phyloP scores from a whole-genome alignment of 2,888 invertebrate species.

The Trichacis sp. region DNA sequence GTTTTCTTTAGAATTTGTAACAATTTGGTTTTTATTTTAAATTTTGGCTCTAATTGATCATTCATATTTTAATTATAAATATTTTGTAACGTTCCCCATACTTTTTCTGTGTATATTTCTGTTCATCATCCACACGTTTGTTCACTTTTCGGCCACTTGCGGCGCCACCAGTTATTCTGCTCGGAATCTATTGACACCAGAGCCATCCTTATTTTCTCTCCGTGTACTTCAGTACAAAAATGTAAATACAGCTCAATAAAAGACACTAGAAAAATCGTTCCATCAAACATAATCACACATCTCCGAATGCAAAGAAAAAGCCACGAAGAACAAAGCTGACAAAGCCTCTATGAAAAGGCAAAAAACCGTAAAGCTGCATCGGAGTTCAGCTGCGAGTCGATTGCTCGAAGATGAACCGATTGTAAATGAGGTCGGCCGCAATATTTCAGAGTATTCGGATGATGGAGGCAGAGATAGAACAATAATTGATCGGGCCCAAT shows the following conservation, averaged over 20 bases:
- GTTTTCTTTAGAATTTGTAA: too few relatives aligned
- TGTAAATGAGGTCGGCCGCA: constrained; percentile 36
- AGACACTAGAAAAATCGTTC: too few relatives aligned
- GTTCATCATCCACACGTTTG: too few relatives aligned
- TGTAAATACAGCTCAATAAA: neutral
- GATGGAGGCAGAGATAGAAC: constrained; percentile 46
- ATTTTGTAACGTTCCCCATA: too few relatives aligned
- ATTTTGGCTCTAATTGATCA: too few relatives aligned
- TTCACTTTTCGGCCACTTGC: too few relatives aligned
- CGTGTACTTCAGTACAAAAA: constrained; percentile 23
- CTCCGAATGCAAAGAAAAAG: constrained; percentile 1
- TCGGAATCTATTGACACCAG: too few relatives aligned
- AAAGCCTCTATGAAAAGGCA: neutral
- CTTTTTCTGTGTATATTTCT: too few relatives aligned
- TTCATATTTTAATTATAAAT: too few relatives aligned
- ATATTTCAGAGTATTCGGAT: constrained; percentile 39
- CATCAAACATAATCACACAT: neutral
- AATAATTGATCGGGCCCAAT: constrained; percentile 63
- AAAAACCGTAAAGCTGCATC: constrained; percentile 1
- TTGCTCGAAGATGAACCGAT: constrained; percentile 2
- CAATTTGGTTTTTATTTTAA: too few relatives aligned
- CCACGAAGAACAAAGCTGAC: constrained; percentile 2
- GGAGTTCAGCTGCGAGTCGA: neutral
- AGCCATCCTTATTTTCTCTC: too few relatives aligned
- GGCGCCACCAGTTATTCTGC: too few relatives aligned